Conservation (phyloP, 2,888 invertebrate species). For the Apamea epomidion region DNA sequence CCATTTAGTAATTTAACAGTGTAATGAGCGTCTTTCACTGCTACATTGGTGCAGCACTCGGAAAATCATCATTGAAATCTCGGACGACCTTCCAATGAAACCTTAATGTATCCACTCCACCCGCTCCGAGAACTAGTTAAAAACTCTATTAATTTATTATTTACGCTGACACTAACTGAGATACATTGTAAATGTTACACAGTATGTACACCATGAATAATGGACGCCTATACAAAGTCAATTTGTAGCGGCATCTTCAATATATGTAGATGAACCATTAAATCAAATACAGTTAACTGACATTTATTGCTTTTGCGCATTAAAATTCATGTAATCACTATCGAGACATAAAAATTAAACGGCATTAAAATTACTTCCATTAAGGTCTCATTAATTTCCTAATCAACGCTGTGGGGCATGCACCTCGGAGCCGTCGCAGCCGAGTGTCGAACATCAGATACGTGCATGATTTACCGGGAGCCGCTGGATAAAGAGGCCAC, state of each 20-base stretch:
- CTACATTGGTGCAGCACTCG: conserved; percentile 64
- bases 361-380: conserved; percentile 86
- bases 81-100: conserved; percentile 44
- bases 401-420: conserved; percentile 85
- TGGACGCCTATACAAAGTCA: conserved; percentile 73
- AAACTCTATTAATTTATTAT: conserved; percentile 72
- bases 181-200: conserved; percentile 72
- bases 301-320: conserved; percentile 85
- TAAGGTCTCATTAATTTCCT: conserved; percentile 88
- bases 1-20: conserved; percentile 83
- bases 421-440: conserved; percentile 53
- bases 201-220: conserved; percentile 73
- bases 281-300: conserved; percentile 80
- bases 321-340: conserved; percentile 85
- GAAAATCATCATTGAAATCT: conserved; percentile 65
- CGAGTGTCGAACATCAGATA: conserved; percentile 70
- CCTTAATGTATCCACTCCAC: conserved; percentile 42
- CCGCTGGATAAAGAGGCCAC: conserved; percentile 62
- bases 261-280: conserved; percentile 76
- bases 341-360: conserved; percentile 82
- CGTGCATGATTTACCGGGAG: conserved; percentile 85
- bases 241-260: conserved; percentile 81
- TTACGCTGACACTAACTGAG: conserved; percentile 73
- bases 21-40: conserved; percentile 76
- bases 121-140: conserved; percentile 57